Evolutionary conservation across 2,888 invertebrate genomes (phyloP), one percentile per base, ranked within the genome.

Genomic region (Halocaridina rubra): DNA sequence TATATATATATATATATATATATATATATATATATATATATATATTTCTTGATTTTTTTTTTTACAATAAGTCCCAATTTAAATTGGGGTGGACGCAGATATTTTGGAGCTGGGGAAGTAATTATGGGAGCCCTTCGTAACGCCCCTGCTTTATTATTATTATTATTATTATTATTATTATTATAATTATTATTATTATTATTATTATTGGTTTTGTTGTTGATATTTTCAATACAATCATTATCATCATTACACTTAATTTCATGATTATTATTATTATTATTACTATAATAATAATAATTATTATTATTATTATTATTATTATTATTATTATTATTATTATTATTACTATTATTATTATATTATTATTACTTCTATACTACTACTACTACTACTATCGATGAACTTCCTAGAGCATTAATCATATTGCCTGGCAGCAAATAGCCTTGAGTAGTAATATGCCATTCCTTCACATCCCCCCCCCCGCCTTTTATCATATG

Each of bases 311-410:
- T 61, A 61, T 61, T 61, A 61, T 61, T 61, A 61, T 61, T 61
- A 61, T 61, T 61, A 61, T 61, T 61, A 61, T 61, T 61, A 61
- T 61, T 61, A 61, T 61, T 61, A 61, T 61, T 61, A 61, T 61
- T 61, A 61, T 61, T 61, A 61, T 61, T 61, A 61, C 22, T n/a
- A 61, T 13, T 13, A 7, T 22, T 8, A 7, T 8, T 61, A 19
- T 61, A 8, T 61, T 8, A 61, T 61, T n/a, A 16, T 19, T n/a
- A n/a, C n/a, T n/a, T n/a, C n/a, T n/a, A n/a, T n/a, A n/a, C n/a
- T n/a, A n/a, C n/a, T n/a, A n/a, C 61, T 22, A 61, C 13, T 13
- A 16, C 8, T 61, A n/a, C n/a, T 22, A 16, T n/a, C 8, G 22
- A n/a, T 22, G 7, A 61, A 7, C 7, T n/a, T 13, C 13, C n/a